Conservation (phyloP, 2,113 vertebrate species). For the Brachyhypopomus occidentalis region DNA sequence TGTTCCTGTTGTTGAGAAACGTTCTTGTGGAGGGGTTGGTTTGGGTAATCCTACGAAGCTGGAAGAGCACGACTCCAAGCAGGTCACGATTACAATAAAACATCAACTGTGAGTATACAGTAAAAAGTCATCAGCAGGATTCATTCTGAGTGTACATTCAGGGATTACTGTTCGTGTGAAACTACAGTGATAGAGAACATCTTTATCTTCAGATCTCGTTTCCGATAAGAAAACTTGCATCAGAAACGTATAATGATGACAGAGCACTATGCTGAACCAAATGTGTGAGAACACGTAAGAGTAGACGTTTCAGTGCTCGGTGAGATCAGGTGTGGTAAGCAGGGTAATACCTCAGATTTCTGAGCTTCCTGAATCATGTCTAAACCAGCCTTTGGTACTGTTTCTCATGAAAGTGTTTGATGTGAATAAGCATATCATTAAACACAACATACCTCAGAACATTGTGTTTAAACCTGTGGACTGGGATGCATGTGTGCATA, state of each 20-base stretch:
- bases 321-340: constrained; percentile 11
- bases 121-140: too few species aligned
- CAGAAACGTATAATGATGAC: too few species aligned
- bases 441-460: constrained; percentile 27
- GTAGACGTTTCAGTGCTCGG: background rate
- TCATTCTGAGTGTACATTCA: too few species aligned
- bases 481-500: background rate
- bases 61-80: background rate
- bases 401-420: constrained; percentile 33
- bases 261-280: background rate
- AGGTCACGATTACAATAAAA: background rate
- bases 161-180: too few species aligned
- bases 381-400: constrained; percentile 32
- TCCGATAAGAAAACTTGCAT: too few species aligned
- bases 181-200: too few species aligned
- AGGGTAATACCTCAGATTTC: constrained; percentile 30
- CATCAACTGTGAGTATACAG: background rate
- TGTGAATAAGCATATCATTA: constrained; percentile 42
- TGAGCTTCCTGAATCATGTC: constrained; percentile 40
- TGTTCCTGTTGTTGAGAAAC: background rate
- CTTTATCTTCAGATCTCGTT: too few species aligned
- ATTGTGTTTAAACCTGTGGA: constrained; percentile 28
- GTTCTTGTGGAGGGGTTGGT: background rate
- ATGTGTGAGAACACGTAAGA: background rate
- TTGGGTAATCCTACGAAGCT: background rate